Evolutionary conservation across 2,888 invertebrate species (phyloP), one percentile per base, ranked within the genome.

Genomic region (Eupithecia inturbata): DNA sequence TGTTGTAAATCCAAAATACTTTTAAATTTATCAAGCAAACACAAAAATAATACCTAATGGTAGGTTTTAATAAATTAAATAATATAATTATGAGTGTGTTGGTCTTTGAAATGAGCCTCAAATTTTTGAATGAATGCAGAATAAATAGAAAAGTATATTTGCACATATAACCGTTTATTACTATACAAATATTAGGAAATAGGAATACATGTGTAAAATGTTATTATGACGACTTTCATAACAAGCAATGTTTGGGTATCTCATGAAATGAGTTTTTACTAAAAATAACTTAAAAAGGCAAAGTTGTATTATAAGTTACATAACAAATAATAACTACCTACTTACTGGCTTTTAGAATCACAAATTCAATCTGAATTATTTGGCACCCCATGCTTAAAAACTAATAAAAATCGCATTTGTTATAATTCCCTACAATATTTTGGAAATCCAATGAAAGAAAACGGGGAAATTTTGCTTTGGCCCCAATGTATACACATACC

Each of bases 161-260:
- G 72, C 71, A 79, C 68, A 79, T 64, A 72, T 71, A 76, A 76
- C 75, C 76, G 74, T 79, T 80, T 81, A 78, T 78, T 80, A 74
- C 39, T 77, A 74, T 75, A 78, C 68, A 76, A 77, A 77, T 72
- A 75, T 76, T 76, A 73, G 70, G 72, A 75, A 75, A 76, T 75
- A 74, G 72, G 71, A 76, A 72, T 70, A 75, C 53, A 68, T 68
- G 66, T 78, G 75, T 70, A 41, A 10, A 78, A 63, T 76, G 76
- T 80, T 75, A 77, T 62, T 70, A 66, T 68, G 36, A 72, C 60
- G 31, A 72, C 64, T 57, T 60, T 64, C 63, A n/a, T 68, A 63
- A 68, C 62, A 72, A 72, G 70, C 70, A 67, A 75, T 41, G 68
- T 19, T 16, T 31, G 7, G 28, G 31, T 62, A 31, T 62, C 31